A percentile compares a stretch with the other conserved stretches of the same genome.
Evolutionary conservation across 2,113 vertebrate genomes (phyloP).

Genomic region (Synodontis membranacea): DNA sequence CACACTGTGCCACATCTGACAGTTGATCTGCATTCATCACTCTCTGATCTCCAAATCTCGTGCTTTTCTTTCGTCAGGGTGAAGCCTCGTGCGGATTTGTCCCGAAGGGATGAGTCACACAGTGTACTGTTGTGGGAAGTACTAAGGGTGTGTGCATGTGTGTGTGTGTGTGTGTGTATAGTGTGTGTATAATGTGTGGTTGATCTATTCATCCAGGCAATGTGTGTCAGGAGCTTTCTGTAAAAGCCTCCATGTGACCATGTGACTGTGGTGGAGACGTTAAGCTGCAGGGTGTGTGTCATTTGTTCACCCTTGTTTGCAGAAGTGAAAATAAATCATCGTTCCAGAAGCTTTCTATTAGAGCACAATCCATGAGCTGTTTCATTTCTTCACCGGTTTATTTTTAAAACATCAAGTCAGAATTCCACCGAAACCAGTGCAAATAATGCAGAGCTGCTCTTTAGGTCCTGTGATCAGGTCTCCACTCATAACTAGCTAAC

Average conservation of each 20-base stretch:
- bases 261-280: neutral
- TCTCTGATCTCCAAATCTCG: neutral
- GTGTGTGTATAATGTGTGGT: neutral
- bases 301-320: neutral
- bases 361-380: neutral
- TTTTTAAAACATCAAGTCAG: neutral
- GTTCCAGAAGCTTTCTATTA: neutral
- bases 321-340: conserved; percentile 22
- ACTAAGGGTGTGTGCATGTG: neutral
- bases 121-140: conserved; percentile 2
- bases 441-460: neutral
- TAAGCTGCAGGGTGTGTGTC: neutral
- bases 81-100: neutral
- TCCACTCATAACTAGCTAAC: neutral
- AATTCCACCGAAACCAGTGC: neutral
- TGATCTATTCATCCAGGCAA: neutral
- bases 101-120: conserved; percentile 13
- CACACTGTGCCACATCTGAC: neutral
- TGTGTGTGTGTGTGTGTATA: conserved; percentile 27
- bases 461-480: neutral
- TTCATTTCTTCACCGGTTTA: neutral
- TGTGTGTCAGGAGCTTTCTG: conserved; percentile 28
- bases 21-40: neutral
- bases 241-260: neutral
- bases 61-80: neutral